Conservation (phyloP, 2,113 vertebrate genomes). For the Saccopteryx bilineata region DNA sequence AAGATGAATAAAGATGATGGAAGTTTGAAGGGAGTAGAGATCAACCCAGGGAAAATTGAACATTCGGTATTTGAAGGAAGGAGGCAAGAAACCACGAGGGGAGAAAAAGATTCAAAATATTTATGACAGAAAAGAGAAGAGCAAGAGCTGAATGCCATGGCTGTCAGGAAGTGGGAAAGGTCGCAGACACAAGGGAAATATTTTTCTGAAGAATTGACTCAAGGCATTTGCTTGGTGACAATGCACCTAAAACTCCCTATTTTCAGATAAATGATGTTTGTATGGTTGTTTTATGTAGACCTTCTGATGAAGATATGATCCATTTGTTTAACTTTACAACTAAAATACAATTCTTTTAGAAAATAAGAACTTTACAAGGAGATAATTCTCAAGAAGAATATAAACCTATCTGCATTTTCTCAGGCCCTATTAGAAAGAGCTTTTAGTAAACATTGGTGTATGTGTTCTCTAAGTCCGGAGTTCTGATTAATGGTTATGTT, state of each 20-base stretch:
- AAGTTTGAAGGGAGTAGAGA: neutral
- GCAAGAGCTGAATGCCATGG: neutral
- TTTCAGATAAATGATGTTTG: conserved; percentile 25
- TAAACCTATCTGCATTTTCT: conserved; percentile 12
- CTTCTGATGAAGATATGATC: neutral
- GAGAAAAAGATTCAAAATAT: neutral
- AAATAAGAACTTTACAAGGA: neutral
- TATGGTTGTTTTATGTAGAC: neutral
- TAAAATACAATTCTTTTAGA: neutral
- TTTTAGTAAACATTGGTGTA: conserved; percentile 65
- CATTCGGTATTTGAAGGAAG: neutral
- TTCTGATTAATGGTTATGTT: conserved; percentile 62
- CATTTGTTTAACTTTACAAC: conserved; percentile 33
- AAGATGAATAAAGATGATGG: neutral
- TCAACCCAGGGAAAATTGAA: neutral
- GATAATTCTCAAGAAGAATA: conserved; percentile 45
- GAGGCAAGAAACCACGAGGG: neutral
- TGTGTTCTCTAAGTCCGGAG: neutral
- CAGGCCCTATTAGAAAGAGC: neutral
- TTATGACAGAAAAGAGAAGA: neutral
- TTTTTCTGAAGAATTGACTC: conserved; percentile 2
- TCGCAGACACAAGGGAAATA: neutral
- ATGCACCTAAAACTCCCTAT: neutral
- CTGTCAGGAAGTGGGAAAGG: neutral
- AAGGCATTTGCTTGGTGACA: neutral